A percentile compares a stretch with the other conserved stretches of the same genome.
Evolutionary conservation across 2,888 invertebrate genomes (phyloP).

Genomic region (Clivina fossor): DNA sequence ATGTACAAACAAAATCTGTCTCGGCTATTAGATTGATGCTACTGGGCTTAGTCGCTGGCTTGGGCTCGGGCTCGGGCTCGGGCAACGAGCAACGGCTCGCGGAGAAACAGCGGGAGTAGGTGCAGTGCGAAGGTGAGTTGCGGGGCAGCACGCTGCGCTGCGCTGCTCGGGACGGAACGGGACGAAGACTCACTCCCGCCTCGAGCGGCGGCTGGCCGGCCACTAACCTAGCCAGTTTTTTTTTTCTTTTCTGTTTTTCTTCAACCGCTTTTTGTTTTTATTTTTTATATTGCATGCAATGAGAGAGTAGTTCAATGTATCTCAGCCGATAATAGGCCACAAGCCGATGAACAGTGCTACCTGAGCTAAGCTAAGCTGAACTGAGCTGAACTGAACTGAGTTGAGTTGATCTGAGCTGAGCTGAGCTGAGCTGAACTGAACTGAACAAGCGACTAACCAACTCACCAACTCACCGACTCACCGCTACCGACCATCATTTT

Average conservation of each 20-base stretch:
- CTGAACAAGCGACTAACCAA: no score
- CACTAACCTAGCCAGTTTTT: slow-evolving; percentile 30
- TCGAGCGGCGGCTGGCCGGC: slow-evolving; percentile 12
- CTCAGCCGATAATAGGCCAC: slow-evolving; percentile 26
- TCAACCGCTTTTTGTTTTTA: slow-evolving; percentile 23
- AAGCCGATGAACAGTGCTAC: slow-evolving; percentile 25
- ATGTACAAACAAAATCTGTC: slow-evolving; percentile 48
- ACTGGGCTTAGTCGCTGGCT: slow-evolving; percentile 46
- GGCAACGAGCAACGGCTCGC: slow-evolving; percentile 20
- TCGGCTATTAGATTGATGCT: slow-evolving; percentile 49
- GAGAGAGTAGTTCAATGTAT: slow-evolving; percentile 29
- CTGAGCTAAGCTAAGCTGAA: no score
- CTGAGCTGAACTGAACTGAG: no score
- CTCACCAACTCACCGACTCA: no score
- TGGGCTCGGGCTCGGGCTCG: no score
- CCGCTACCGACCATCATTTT: no score
- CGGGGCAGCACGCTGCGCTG: no score
- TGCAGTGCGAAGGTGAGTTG: no score
- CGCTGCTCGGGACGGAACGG: no score
- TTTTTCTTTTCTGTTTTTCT: slow-evolving; percentile 22
- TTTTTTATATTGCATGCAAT: slow-evolving; percentile 31
- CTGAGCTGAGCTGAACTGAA: no score
- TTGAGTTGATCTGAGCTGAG: no score
- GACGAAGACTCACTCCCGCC: slow-evolving; percentile 1
- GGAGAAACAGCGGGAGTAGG: slow-evolving; percentile 9